phyloP scores from a whole-genome alignment of 1,140 invertebrate species.

The Sycobia sp. region DNA sequence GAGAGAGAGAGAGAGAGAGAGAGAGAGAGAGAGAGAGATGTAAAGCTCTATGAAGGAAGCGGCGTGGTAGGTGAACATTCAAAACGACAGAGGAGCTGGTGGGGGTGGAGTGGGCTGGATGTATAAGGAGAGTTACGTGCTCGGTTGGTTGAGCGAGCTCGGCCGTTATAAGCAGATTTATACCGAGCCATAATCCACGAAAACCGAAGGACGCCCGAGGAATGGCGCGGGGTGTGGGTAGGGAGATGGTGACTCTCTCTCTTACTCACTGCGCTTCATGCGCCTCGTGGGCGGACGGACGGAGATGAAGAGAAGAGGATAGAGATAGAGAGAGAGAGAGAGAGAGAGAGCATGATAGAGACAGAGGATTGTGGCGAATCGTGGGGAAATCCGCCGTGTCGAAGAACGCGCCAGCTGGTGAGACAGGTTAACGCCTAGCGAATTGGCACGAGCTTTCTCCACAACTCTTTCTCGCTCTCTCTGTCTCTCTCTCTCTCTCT shows the following conservation, averaged over 20 bases:
- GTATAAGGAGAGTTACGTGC: slow-evolving; percentile 10
- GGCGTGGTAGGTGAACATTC: not conserved
- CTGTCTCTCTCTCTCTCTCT: too few relatives aligned
- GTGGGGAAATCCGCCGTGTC: too few relatives aligned
- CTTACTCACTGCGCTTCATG: not conserved
- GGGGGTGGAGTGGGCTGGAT: not conserved
- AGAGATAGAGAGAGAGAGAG: too few relatives aligned
- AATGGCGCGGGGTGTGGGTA: slow-evolving; percentile 7
- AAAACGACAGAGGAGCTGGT: not conserved
- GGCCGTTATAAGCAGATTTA: slow-evolving; percentile 43
- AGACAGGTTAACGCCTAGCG: slow-evolving; percentile 46
- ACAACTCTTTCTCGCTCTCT: too few relatives aligned
- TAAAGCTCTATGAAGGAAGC: not conserved
- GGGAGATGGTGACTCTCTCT: too few relatives aligned
- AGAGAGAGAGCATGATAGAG: too few relatives aligned
- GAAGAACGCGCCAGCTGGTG: slow-evolving; percentile 46
- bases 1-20: not conserved
- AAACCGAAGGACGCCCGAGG: slow-evolving; percentile 31
- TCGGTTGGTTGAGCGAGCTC: slow-evolving; percentile 14
- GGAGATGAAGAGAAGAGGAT: not conserved
- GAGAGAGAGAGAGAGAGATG: too few relatives aligned
- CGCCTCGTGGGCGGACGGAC: too few relatives aligned
- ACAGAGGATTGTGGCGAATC: too few relatives aligned
- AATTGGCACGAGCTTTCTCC: slow-evolving; percentile 43
- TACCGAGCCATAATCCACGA: slow-evolving; percentile 40